A percentile compares a stretch with the other conserved stretches of the same genome.
These are phyloP conservation scores for Festucalex cinctus DNA, from an alignment of 2,113 vertebrate genomes.

Conservation along the genomic window DNA sequence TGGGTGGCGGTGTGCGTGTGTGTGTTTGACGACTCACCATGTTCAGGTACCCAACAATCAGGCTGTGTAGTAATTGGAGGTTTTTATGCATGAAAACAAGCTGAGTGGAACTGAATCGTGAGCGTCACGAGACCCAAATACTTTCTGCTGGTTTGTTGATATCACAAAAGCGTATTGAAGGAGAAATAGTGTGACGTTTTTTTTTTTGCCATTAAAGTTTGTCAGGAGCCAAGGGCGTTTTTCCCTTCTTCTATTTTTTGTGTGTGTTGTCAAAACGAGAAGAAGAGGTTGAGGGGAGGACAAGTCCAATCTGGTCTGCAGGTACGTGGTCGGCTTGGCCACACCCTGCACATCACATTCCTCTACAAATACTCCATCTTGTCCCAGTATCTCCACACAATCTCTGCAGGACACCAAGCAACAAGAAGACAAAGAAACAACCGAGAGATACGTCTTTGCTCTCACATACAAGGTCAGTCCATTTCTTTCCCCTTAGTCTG, in stretches of 20 bases:
- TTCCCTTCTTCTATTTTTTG: no score
- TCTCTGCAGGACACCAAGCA: slow-evolving; percentile 8
- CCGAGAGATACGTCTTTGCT: background rate
- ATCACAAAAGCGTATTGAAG: background rate
- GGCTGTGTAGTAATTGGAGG: background rate
- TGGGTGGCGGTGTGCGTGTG: background rate
- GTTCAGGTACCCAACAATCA: background rate
- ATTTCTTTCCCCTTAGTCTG: background rate
- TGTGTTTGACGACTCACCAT: background rate
- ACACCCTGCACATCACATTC: slow-evolving; percentile 56
- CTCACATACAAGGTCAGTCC: background rate
- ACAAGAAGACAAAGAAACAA: background rate
- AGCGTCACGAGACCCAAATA: background rate
- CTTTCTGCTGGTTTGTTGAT: background rate
- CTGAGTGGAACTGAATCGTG: background rate
- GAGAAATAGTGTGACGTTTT: background rate
- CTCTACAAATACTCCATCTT: slow-evolving; percentile 55
- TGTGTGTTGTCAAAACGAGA: background rate
- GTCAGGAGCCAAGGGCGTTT: background rate
- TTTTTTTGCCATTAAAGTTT: background rate
- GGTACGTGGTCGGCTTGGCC: slow-evolving; percentile 26
- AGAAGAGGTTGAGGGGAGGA: slow-evolving; percentile 15
- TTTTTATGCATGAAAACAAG: background rate
- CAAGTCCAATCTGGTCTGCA: slow-evolving; percentile 61
- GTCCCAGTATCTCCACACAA: background rate